Percentiles rank a stretch among this genome's conserved stretches.
These are phyloP conservation scores for Anguilla marmorata DNA, from an alignment of 2,797 vertebrate genomes.

Conservation along the genomic window DNA sequence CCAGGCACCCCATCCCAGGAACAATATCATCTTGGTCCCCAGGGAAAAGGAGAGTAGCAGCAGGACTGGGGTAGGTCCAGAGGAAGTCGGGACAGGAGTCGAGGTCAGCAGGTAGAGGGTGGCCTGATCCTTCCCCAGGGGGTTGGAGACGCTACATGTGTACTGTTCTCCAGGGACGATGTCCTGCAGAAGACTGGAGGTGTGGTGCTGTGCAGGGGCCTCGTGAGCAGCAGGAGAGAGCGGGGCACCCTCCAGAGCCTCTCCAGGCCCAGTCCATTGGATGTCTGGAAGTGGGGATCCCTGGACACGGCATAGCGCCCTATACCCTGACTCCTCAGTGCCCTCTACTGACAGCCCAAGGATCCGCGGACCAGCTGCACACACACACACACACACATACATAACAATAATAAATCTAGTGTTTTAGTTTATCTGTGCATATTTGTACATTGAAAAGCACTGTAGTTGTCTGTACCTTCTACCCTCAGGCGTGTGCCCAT, in stretches of 20 bases:
- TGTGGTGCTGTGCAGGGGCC: constrained; percentile 55
- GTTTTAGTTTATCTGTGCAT: background rate
- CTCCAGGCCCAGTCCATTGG: constrained; percentile 75
- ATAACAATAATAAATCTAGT: background rate
- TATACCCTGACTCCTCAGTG: constrained; percentile 61
- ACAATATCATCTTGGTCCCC: constrained; percentile 64
- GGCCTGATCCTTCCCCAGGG: constrained; percentile 80
- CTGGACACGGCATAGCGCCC: constrained; percentile 80
- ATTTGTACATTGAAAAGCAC: background rate
- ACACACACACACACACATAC: constrained; percentile 26
- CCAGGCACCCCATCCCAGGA: constrained; percentile 62
- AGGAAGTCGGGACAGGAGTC: background rate
- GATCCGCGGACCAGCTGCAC: constrained; percentile 81
- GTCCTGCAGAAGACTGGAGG: constrained; percentile 74
- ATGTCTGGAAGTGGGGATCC: constrained; percentile 82
- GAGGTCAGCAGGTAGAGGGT: constrained; percentile 74
- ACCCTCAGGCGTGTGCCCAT: constrained; percentile 82
- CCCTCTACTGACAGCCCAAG: constrained; percentile 78
- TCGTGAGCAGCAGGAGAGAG: constrained; percentile 45
- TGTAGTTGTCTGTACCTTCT: constrained; percentile 67
- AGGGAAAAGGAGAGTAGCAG: constrained; percentile 59
- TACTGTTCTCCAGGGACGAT: constrained; percentile 80
- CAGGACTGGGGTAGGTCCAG: constrained; percentile 44
- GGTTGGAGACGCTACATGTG: constrained; percentile 84
- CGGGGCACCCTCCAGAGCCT: constrained; percentile 52